Conservation (phyloP, 1,140 invertebrate genomes). For the Apis florea region DNA sequence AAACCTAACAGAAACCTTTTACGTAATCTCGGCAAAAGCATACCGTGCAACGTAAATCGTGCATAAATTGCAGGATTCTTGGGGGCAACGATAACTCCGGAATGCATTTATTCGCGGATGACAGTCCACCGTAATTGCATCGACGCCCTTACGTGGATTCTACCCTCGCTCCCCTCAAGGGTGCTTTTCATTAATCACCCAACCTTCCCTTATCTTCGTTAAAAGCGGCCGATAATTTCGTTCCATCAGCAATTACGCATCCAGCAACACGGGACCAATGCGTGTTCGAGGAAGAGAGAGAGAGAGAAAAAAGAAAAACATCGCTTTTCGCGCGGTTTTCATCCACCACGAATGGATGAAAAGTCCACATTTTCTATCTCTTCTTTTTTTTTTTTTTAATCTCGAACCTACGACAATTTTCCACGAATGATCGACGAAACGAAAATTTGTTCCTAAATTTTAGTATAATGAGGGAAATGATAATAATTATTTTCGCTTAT, state of each 20-base stretch:
- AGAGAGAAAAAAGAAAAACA: no score
- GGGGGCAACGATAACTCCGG: slow-evolving; percentile 11
- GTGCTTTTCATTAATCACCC: slow-evolving; percentile 45
- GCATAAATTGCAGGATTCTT: slow-evolving; percentile 26
- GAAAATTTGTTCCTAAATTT: neutral
- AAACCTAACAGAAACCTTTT: no score
- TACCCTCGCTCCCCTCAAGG: slow-evolving; percentile 32
- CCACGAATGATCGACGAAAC: neutral
- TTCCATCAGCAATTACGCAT: slow-evolving; percentile 29
- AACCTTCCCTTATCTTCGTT: slow-evolving; percentile 23
- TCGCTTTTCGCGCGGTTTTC: neutral
- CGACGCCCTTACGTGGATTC: slow-evolving; percentile 28
- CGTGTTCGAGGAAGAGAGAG: neutral
- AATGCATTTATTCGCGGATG: slow-evolving; percentile 26
- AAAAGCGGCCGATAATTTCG: slow-evolving; percentile 38
- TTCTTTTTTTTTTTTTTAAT: neutral
- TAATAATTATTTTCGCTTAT: no score
- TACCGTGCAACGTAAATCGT: neutral
- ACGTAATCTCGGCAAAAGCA: no score
- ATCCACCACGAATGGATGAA: no score
- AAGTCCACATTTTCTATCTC: no score
- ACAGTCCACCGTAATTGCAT: slow-evolving; percentile 24
- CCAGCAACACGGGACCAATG: slow-evolving; percentile 2
- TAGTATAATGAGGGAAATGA: neutral
- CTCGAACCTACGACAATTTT: neutral